Conservation (phyloP, 2,888 invertebrate species). For the Gymnocheta viridis region DNA sequence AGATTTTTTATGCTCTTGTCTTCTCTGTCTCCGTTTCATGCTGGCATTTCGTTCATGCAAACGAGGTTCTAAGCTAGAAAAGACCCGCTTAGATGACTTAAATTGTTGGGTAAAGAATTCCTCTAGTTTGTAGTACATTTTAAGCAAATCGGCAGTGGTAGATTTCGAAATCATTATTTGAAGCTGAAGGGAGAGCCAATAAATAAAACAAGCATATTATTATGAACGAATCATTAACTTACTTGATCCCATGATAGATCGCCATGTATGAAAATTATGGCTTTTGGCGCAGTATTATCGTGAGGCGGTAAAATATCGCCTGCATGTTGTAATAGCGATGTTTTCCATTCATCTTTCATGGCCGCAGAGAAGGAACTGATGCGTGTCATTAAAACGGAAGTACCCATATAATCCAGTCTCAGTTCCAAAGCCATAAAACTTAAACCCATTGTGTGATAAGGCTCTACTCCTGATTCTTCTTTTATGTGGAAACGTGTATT, state of each 20-base stretch:
- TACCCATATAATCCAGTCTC: constrained; percentile 98
- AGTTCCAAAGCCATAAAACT: constrained; percentile 93
- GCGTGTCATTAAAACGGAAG: constrained; percentile 94
- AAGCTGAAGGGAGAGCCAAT: too few relatives aligned
- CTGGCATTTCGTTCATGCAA: constrained; percentile 79
- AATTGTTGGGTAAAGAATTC: constrained; percentile 99
- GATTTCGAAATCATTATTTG: constrained; percentile 98
- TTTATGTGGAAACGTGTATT: constrained; percentile 94
- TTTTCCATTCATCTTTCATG: constrained; percentile 94
- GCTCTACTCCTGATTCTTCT: constrained; percentile 94
- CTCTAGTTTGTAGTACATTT: constrained; percentile 97
- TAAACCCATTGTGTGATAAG: constrained; percentile 92
- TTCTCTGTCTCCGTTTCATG: constrained; percentile 79
- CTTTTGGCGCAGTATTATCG: constrained; percentile 83
- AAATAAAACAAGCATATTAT: neutral
- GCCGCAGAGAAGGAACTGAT: constrained; percentile 91
- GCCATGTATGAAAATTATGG: constrained; percentile 95
- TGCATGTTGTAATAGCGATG: constrained; percentile 73
- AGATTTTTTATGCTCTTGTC: constrained; percentile 80
- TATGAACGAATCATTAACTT: neutral
- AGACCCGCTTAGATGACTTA: constrained; percentile 95
- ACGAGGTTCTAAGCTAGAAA: constrained; percentile 87
- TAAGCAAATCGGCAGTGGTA: constrained; percentile 97
- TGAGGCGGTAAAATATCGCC: constrained; percentile 69
- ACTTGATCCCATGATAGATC: constrained; percentile 95